phyloP scores from a whole-genome alignment of 2,888 invertebrate genomes.

The Chrysolina americana region DNA sequence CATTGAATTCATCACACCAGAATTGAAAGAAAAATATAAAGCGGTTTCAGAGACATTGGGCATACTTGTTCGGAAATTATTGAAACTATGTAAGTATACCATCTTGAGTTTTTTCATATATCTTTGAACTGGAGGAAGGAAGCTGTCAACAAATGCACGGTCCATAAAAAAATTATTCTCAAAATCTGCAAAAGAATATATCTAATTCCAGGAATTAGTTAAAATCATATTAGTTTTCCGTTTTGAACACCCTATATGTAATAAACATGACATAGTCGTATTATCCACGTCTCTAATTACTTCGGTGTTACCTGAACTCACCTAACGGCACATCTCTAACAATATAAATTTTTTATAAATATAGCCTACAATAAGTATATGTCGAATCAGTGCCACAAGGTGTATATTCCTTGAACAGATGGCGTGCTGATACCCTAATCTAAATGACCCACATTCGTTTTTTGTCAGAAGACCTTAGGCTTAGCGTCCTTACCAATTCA shows the following conservation, averaged over 20 bases:
- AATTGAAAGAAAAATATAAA: too few relatives aligned
- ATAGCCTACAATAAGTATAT: conserved; percentile 27
- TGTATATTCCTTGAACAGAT: conserved; percentile 50
- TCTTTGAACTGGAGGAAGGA: too few relatives aligned
- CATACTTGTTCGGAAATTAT: too few relatives aligned
- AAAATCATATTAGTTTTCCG: too few relatives aligned
- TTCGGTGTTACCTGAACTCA: neutral
- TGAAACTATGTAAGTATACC: too few relatives aligned
- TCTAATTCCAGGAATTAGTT: too few relatives aligned
- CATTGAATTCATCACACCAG: too few relatives aligned
- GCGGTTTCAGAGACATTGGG: too few relatives aligned
- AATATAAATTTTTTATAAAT: conserved; percentile 21
- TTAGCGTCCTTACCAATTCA: neutral
- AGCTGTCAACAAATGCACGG: too few relatives aligned
- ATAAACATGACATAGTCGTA: neutral
- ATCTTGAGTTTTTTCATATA: too few relatives aligned
- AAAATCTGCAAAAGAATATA: too few relatives aligned
- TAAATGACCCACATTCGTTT: conserved; percentile 51
- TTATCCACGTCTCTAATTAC: conserved; percentile 4
- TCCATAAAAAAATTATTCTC: too few relatives aligned
- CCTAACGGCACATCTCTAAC: conserved; percentile 27
- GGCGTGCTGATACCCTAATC: conserved; percentile 40
- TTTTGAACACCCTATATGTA: neutral
- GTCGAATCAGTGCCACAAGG: conserved; percentile 52
- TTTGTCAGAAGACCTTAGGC: conserved; percentile 26